Evolutionary conservation across 2,113 vertebrate genomes (phyloP), one percentile per base, ranked within the genome.

Genomic region (Silurus meridionalis): DNA sequence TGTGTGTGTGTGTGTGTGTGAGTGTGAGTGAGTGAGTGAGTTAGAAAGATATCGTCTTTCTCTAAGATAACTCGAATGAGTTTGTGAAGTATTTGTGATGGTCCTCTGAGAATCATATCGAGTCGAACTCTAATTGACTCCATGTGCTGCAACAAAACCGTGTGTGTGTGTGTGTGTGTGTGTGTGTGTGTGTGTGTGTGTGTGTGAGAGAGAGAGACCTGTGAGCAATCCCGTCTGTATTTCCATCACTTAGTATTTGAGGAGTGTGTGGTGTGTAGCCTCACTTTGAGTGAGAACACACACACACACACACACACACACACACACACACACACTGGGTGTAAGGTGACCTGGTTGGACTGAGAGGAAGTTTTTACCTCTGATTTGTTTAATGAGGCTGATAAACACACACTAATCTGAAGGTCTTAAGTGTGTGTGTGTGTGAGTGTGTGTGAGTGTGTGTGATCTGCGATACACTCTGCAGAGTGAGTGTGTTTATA

Each of bases 61-160:
- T 8, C 37, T 50, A 61, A 60, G 55, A 75, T 84, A 61, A 61
- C 57, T 60, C 64, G 1, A 57, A 48, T 46, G 15, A 53, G 60
- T 64, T 75, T 75, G 50, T 75, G 80, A 21, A 52, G 53, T 25
- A 83, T 88, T 75, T 85, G 84, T 86, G 64, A 85, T 84, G 87
- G 61, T 79, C 63, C 58, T 83, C 60, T 77, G 64, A 88, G 79
- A 83, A 75, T 78, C 52, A 11, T 57, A 61, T 84, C 6, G 14
- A 84, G 69, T 84, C 28, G 37, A 46, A 69, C 28, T 58, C 37
- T 85, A 85, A 85, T 85, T 58, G 63, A 69, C 25, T 84, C 83
- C 83, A 75, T 77, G 63, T 82, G 81, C 61, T 53, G 50, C 60
- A 63, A 50, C 60, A 63, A 66, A 82, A n/a, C 74, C 5, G 23